Conservation (phyloP, 2,113 vertebrate genomes). For the Barnardius zonarius region DNA sequence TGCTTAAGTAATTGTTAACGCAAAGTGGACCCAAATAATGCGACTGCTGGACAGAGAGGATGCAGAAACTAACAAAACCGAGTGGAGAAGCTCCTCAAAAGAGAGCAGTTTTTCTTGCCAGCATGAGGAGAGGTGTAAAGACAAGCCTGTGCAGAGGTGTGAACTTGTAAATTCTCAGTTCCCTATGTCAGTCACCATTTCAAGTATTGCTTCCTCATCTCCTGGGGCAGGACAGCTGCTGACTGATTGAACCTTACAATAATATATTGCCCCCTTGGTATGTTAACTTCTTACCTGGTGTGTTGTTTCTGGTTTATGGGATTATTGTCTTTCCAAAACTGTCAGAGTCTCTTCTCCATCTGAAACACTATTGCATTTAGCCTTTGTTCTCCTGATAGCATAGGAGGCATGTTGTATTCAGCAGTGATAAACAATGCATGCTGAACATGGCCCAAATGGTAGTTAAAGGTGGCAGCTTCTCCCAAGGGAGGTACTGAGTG, state of each 20-base stretch:
- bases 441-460: background rate
- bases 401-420: background rate
- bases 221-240: background rate
- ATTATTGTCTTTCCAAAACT: background rate
- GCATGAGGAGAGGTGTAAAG: background rate
- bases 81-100: background rate
- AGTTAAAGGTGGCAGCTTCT: constrained; percentile 27
- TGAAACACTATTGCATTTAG: background rate
- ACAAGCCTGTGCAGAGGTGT: background rate
- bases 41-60: background rate
- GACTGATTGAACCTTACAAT: background rate
- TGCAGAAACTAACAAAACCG: background rate
- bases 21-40: background rate
- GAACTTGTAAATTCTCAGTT: background rate
- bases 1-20: background rate
- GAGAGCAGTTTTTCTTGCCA: background rate
- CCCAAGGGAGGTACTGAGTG: constrained; percentile 1
- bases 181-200: background rate
- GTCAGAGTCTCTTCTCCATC: background rate
- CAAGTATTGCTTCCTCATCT: background rate
- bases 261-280: background rate
- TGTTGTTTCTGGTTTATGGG: background rate
- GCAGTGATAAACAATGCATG: background rate
- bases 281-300: background rate
- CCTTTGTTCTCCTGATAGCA: background rate